Percentiles rank a stretch among this genome's conserved stretches.
phyloP scores from a whole-genome alignment of 2,797 vertebrate species.

The Geotrypetes seraphini region DNA sequence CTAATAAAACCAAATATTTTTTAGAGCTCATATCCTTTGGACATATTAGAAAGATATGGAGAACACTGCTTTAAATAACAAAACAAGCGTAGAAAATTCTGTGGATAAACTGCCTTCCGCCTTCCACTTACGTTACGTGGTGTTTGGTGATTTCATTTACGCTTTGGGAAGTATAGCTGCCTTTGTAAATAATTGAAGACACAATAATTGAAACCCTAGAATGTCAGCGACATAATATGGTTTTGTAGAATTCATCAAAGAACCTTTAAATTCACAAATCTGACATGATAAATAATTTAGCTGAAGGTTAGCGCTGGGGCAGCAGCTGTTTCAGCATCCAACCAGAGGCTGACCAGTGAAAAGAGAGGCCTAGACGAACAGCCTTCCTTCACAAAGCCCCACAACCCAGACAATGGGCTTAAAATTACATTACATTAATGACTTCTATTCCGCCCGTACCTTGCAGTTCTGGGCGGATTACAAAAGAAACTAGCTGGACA shows the following conservation, averaged over 20 bases:
- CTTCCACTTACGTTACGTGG: conserved; percentile 1
- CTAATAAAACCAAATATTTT: too few species aligned
- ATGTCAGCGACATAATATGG: conserved; percentile 36
- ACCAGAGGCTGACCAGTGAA: too few species aligned
- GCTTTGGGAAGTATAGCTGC: conserved; percentile 21
- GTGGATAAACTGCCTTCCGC: conserved; percentile 9
- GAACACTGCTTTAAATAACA: conserved; percentile 5
- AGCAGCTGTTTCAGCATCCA: conserved; percentile 52
- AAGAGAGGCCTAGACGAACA: too few species aligned
- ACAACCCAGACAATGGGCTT: too few species aligned
- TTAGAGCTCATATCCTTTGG: background rate
- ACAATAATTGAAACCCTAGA: conserved; percentile 38
- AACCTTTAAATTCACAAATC: conserved; percentile 42
- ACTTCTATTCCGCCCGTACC: too few species aligned
- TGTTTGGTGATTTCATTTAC: conserved; percentile 11
- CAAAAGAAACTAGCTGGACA: too few species aligned
- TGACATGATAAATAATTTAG: conserved; percentile 54
- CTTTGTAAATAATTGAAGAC: conserved; percentile 49
- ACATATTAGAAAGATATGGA: background rate
- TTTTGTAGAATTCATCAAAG: conserved; percentile 41
- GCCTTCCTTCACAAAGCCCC: too few species aligned
- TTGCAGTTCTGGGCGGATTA: too few species aligned
- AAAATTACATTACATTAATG: too few species aligned
- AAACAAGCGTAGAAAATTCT: conserved; percentile 13
- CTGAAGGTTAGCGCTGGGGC: conserved; percentile 40